phyloP scores from a whole-genome alignment of 2,888 invertebrate species.

The Hypselothyrea guttata region DNA sequence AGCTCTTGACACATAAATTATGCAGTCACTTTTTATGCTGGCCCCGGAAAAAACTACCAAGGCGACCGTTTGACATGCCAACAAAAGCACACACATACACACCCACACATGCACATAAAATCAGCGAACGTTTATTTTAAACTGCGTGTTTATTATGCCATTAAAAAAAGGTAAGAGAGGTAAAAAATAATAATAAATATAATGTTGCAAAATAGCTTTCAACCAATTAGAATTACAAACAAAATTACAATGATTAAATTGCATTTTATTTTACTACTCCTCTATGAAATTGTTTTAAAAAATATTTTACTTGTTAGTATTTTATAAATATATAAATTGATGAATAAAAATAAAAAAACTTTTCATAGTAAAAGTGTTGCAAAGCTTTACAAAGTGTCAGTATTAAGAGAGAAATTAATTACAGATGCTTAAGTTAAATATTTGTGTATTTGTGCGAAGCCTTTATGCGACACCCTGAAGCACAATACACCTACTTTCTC shows the following conservation, averaged over 20 bases:
- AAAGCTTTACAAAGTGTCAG: slow-evolving; percentile 65
- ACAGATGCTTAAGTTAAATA: slow-evolving; percentile 73
- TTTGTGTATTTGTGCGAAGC: slow-evolving; percentile 68
- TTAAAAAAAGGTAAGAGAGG: slow-evolving; percentile 9
- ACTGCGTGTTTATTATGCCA: slow-evolving; percentile 73
- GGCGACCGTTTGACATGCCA: slow-evolving; percentile 27
- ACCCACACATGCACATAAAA: slow-evolving; percentile 19
- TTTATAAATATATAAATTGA: too few species aligned
- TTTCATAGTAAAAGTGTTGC: slow-evolving; percentile 51
- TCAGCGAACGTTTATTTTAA: slow-evolving; percentile 59
- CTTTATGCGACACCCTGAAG: slow-evolving; percentile 24
- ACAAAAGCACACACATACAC: slow-evolving; percentile 2
- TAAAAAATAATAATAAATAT: too few species aligned
- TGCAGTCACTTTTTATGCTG: slow-evolving; percentile 59
- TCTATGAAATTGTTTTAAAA: too few species aligned
- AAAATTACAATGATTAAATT: too few species aligned
- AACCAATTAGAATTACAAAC: too few species aligned
- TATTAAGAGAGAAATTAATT: slow-evolving; percentile 71
- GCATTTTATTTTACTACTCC: too few species aligned
- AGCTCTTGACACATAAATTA: slow-evolving; percentile 66
- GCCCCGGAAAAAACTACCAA: slow-evolving; percentile 37
- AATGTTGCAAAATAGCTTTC: too few species aligned
- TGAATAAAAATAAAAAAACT: too few species aligned
- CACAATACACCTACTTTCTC: not conserved
- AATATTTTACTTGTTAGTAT: too few species aligned